These are phyloP conservation scores for Paedocypris sp. DNA, from an alignment of 2,113 vertebrate species.

Conservation along the genomic window DNA sequence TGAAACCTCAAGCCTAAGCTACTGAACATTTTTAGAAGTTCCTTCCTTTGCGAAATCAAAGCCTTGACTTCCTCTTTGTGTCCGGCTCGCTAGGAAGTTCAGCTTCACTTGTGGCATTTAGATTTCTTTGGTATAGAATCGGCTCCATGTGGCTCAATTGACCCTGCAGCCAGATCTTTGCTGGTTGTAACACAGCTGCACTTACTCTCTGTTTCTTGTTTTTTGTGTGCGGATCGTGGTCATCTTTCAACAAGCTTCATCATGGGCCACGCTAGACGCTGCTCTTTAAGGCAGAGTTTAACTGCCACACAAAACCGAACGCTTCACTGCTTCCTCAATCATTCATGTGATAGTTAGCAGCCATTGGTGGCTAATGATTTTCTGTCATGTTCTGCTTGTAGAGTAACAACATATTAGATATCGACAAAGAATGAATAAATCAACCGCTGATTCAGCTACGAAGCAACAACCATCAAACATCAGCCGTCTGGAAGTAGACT, in stretches of 20 bases:
- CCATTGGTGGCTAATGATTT: constrained; percentile 66
- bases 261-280: constrained; percentile 49
- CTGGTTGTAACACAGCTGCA: not conserved
- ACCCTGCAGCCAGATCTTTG: constrained; percentile 6
- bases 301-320: constrained; percentile 50
- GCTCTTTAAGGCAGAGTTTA: constrained; percentile 49
- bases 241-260: constrained; percentile 47
- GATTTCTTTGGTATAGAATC: constrained; percentile 17
- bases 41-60: not conserved
- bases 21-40: not conserved
- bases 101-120: constrained; percentile 26
- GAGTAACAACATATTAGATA: constrained; percentile 61
- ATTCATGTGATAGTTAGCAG: constrained; percentile 67
- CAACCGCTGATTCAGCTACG: constrained; percentile 46
- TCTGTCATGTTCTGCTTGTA: constrained; percentile 58
- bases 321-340: constrained; percentile 62
- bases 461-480: constrained; percentile 39
- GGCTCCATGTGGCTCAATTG: constrained; percentile 28
- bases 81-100: not conserved
- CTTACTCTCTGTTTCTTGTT: not conserved
- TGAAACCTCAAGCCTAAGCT: not conserved
- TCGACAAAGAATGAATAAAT: constrained; percentile 54
- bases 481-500: constrained; percentile 20
- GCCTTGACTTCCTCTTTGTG: not conserved
- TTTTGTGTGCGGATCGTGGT: constrained; percentile 1